Evolutionary conservation across 1,140 invertebrate genomes (phyloP), one percentile per base, ranked within the genome.

Genomic region (Octopus bimaculoides): DNA sequence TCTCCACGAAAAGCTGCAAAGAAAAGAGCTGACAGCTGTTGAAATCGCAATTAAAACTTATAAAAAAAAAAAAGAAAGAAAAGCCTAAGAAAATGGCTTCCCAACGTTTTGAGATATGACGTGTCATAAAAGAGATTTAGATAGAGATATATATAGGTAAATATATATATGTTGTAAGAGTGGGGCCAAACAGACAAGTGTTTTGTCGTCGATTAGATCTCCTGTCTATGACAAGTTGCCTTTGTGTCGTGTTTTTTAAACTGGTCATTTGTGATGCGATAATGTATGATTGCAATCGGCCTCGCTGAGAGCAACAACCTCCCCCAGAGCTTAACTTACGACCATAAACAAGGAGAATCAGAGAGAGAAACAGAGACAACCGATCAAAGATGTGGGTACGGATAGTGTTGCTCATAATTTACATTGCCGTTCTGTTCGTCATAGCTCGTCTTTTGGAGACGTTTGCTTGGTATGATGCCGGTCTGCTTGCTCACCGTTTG

Each of bases 391-490:
- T 91, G 89, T 91, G 89, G 88, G 74, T 88, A 52, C 90, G 89
- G 79, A 26, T 90, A 12, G 78, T 89, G 71, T 82, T 91, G 9
- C 81, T 91, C 76, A 69, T 89, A 52, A 81, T 89, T 12, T 91
- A 90, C 81, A 81, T 91, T 3, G 55, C 85, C 5, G 82, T 90
- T 8, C 81, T 91, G 17, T 90, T 91, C 81, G 71, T 91, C 53
- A 66, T 91, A 17, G 87, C 90, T 41, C 87, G 91, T 4, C 75
- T 91, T 5, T 78, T 91, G 74, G 91, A 91, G 80, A 85, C 88
- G 5, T 78, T 89, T 9, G 82, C 86, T n/a, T 91, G 88, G 86
- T 89, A 87, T 81, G 87, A 90, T 74, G 84, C 84, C 53, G 88
- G 90, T 12, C 82, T 84, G 66, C 77, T 89, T 14, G 85, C 89